Base-by-base conservation (phyloP, 2,797 vertebrate genomes). In the Tarsius wallacei region DNA sequence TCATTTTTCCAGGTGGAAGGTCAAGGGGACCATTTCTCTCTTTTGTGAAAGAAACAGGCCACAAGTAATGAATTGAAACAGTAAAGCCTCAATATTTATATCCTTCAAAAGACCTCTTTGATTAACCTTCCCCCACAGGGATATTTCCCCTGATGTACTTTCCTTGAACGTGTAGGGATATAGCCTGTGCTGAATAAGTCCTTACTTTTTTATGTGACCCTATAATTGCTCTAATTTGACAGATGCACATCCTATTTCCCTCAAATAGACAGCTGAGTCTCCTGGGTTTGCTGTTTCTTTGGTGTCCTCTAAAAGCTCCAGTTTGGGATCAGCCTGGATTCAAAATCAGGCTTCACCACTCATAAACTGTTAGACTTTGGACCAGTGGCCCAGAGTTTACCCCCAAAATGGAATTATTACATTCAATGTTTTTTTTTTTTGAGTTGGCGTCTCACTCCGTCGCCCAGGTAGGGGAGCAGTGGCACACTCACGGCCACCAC, bases 71-170 rank as follows among this genome's bases (percentile, higher is more conserved):
- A 96, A 85, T 15, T 81, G 66, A 93, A 96, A 95, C 95, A 96
- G 17, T 94, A 97, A 93, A 93, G 36, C 77, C 51, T 96, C 87
- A 77, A 77, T 94, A 91, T 97, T 96, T 97, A 82, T 91, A 93
- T 88, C 89, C 83, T 94, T 94, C 76, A 47, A 63, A 95, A 93
- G 77, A 53, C 70, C 57, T 94, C 68, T 95, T 87, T 91, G 88
- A 89, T 80, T 94, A 94, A 55, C 70, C 63, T 83, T 87, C n/a
- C 57, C 90, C 81, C 36, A 49, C 16, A 90, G 47, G 64, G n/a
- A 93, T 93, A 61, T 95, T 71, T 93, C 59, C 49, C 76, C 77
- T 90, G 33, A 59, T 80, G 53, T 83, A 36, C 28, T 87, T 88
- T 90, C 80, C 81, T 89, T 85, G 73, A 90, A 78, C 3, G 21